Evolutionary conservation across 2,888 invertebrate genomes (phyloP), one percentile per base, ranked within the genome.

Genomic region (Caradrina clavipalpis): DNA sequence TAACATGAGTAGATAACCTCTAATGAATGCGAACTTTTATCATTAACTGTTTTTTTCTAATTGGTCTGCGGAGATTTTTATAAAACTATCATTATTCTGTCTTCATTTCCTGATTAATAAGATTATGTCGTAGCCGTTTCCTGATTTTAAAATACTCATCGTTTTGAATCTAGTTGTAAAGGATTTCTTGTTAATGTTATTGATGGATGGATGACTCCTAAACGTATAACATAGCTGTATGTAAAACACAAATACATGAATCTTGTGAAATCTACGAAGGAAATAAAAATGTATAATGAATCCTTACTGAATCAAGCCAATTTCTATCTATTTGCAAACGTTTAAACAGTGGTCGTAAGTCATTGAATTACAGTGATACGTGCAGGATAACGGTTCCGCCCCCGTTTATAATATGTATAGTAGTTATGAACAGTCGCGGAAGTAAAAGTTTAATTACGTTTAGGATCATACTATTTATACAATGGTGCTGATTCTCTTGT

Each of bases 1-100:
- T 51, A 26, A 51, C 58, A 58, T 8, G 15, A 15, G 2, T 22
- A 53, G 63, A 39, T 80, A 69, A 63, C 35, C 35, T 11, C 7
- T 10, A 22, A 61, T 35, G 3, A 22, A 42, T 70, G 13, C 31
- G 10, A 50, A 22, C n/a, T 56, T 0, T 39, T 47, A 73, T 62
- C 59, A 47, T 39, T 8, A 13, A 50, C 39, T 19, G 49, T 19
- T 17, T 45, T 45, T 45, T 26, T 55, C 1, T 21, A 11, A 10
- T n/a, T 56, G 10, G n/a, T 26, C 7, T 50, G 17, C 17, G 17
- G 35, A 13, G 11, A 31, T 61, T 71, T 57, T 72, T 35, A 19
- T 54, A 8, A 21, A 19, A n/a, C 6, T 57, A 31, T 56, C 13
- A 7, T 26, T 35, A 22, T 8, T 69, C 22, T 42, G 15, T 15